Conservation (phyloP, 1,140 invertebrate species). For the Tetramorium simillimum region DNA sequence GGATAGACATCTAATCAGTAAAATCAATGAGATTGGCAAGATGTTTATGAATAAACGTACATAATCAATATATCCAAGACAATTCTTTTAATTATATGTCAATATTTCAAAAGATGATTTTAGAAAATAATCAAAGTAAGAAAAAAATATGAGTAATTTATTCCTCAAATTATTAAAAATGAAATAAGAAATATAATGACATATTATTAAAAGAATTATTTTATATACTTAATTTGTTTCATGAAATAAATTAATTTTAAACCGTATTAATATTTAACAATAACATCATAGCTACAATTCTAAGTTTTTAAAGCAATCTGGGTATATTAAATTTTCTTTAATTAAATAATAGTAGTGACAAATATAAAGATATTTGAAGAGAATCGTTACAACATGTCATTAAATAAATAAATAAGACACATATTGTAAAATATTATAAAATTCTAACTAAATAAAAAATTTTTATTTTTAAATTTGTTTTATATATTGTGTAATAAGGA, state of each 20-base stretch:
- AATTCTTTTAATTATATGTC: conserved; percentile 1
- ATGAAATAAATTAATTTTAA: conserved; percentile 14
- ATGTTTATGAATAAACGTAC: background rate
- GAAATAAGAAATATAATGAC: background rate
- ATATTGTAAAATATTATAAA: background rate
- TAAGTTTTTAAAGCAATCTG: background rate
- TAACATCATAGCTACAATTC: background rate
- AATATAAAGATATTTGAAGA: background rate
- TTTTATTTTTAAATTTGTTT: background rate
- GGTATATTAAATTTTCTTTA: background rate
- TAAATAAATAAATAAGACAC: conserved; percentile 40
- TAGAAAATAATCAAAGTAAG: background rate
- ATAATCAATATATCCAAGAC: conserved; percentile 1
- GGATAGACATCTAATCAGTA: background rate
- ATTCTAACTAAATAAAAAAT: conserved; percentile 21
- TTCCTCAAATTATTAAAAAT: background rate
- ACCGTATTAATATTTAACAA: background rate
- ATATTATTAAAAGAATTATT: conserved; percentile 3
- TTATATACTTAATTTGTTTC: background rate
- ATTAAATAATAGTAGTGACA: conserved; percentile 1
- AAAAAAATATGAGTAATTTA: background rate
- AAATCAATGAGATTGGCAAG: background rate
- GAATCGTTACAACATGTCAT: background rate
- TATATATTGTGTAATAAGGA: conserved; percentile 32
- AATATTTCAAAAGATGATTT: background rate